phyloP scores from a whole-genome alignment of 2,888 invertebrate species.

The Drosophila cognata region DNA sequence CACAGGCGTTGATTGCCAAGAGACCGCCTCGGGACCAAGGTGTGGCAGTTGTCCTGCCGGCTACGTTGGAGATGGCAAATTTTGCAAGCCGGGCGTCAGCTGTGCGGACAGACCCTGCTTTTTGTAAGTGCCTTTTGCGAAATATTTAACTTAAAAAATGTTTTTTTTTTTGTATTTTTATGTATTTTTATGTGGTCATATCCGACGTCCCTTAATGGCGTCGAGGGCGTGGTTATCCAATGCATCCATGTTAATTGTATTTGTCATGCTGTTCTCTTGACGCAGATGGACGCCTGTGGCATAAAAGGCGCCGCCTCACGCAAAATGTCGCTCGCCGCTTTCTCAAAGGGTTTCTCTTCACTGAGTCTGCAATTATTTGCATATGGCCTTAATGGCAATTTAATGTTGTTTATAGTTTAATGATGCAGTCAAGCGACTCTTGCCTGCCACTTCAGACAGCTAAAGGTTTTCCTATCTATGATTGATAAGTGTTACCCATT shows the following conservation, averaged over 20 bases:
- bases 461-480: constrained; percentile 53
- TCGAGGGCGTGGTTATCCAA: constrained; percentile 70
- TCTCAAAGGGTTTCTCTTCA: constrained; percentile 32
- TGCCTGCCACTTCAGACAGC: constrained; percentile 38
- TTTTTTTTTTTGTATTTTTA: constrained; percentile 9
- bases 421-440: constrained; percentile 70
- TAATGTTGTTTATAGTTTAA: constrained; percentile 78
- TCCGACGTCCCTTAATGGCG: constrained; percentile 66
- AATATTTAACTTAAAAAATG: constrained; percentile 22
- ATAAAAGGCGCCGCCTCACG: constrained; percentile 70
- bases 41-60: constrained; percentile 92
- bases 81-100: constrained; percentile 89
- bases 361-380: constrained; percentile 76
- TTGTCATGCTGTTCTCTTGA: constrained; percentile 72
- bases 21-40: constrained; percentile 89
- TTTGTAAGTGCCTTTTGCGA: constrained; percentile 84
- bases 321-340: constrained; percentile 55
- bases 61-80: constrained; percentile 90
- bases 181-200: constrained; percentile 27
- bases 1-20: constrained; percentile 89
- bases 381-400: constrained; percentile 79
- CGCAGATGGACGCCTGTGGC: constrained; percentile 50
- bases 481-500: constrained; percentile 74
- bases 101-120: constrained; percentile 89
- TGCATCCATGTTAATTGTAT: constrained; percentile 79